Evolutionary conservation across 2,113 vertebrate genomes (phyloP), one percentile per base, ranked within the genome.

Genomic region (Brachyistius frenatus): DNA sequence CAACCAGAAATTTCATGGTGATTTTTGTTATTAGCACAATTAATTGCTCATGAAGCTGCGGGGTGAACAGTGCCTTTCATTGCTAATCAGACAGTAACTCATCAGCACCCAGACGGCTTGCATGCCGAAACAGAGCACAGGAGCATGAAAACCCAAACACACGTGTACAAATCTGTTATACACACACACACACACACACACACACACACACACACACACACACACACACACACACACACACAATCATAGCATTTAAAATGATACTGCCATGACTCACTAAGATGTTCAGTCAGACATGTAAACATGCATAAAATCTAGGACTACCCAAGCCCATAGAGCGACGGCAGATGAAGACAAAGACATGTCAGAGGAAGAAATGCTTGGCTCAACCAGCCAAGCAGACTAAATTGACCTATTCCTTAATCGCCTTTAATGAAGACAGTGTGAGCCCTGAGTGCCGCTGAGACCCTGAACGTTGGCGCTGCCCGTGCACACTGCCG

Each of bases 361-460:
- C 74, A 85, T 88, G 88, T 88, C 72, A 80, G 53, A 36, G 63
- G 60, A 79, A 66, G 70, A 49, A 73, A 78, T 61, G 60, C 70
- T 57, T 14, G 2, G 63, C 76, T 88, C 63, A 78, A 86, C 68
- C 86, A 92, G 79, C 70, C 84, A 86, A 81, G 86, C 86, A 88
- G 67, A 89, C 77, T 78, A 91, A 94, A 92, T 81, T 91, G 90
- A 93, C 91, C 90, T 93, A 92, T 92, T 92, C 87, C 84, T 93
- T 94, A 92, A 93, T 94, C 81, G 84, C 81, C 78, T 90, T 90
- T 93, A 94, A 94, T 93, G 88, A 93, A 93, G 91, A 90, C 91
- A 86, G 86, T 79, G 77, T 86, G 88, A 91, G 89, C 83, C 71
- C 74, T 47, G 78, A 78, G 87, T 78, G 89, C 87, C 62, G 31